These are phyloP conservation scores for Eupeodes corollae DNA, from an alignment of 1,140 invertebrate genomes.

Conservation along the genomic window DNA sequence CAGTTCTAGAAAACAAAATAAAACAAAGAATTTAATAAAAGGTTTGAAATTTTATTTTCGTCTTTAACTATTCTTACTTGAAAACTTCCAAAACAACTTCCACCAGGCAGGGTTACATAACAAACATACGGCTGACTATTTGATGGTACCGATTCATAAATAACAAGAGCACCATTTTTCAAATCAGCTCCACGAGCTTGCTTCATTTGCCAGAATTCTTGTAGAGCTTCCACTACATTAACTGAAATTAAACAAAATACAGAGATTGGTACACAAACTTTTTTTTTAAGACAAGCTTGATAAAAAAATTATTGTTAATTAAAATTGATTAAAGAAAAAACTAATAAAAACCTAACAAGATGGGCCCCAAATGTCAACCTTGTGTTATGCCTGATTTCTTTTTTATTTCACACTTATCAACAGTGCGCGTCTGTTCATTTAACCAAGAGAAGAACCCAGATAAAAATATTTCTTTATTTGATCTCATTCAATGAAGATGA, in stretches of 20 bases:
- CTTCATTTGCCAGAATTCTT: conserved; percentile 98
- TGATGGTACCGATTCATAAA: conserved; percentile 88
- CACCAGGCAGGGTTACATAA: conserved; percentile 87
- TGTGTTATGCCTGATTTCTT: no score
- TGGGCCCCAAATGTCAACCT: no score
- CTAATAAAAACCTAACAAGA: no score
- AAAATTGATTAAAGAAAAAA: no score
- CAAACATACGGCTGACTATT: conserved; percentile 85
- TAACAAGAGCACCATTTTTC: conserved; percentile 81
- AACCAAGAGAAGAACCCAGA: no score
- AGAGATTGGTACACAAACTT: no score
- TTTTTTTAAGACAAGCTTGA: no score
- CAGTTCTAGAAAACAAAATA: conserved; percentile 57
- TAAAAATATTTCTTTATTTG: no score
- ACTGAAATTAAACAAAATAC: conserved; percentile 48
- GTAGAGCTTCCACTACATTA: conserved; percentile 88
- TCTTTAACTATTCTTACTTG: conserved; percentile 54
- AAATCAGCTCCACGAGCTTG: conserved; percentile 74
- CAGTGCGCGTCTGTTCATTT: no score
- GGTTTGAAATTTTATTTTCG: not conserved
- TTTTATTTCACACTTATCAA: no score
- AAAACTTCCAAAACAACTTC: conserved; percentile 92
- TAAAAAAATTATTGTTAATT: no score
- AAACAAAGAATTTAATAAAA: not conserved
- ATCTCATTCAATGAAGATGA: no score